phyloP scores from a whole-genome alignment of 2,797 vertebrate species.

The Sebastes melanostomus region DNA sequence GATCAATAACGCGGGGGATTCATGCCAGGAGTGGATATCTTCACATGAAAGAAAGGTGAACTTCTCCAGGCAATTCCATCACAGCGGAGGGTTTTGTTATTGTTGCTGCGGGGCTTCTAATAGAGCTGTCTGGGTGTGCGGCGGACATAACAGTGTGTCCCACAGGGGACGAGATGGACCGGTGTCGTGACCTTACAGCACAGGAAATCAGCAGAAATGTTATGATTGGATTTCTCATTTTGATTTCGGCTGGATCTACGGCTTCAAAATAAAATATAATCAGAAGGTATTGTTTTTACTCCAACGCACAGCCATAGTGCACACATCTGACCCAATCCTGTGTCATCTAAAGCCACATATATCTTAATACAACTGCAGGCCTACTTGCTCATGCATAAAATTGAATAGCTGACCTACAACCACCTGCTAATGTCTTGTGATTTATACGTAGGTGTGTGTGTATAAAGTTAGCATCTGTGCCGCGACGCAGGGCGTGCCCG shows the following conservation, averaged over 20 bases:
- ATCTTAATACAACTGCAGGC: background rate
- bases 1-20: conserved; percentile 65
- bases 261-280: background rate
- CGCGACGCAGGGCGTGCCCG: conserved; percentile 6
- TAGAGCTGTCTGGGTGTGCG: conserved; percentile 9
- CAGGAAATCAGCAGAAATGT: background rate
- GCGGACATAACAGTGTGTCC: conserved; percentile 12
- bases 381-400: conserved; percentile 16
- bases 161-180: background rate
- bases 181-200: background rate
- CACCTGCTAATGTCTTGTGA: conserved; percentile 25
- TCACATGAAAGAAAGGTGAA: conserved; percentile 46
- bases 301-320: background rate
- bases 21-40: conserved; percentile 52
- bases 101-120: conserved; percentile 20
- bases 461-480: conserved; percentile 16
- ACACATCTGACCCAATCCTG: background rate
- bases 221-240: background rate
- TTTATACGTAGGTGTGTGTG: conserved; percentile 3
- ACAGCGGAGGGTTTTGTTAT: conserved; percentile 24
- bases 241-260: background rate
- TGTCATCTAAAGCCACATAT: background rate
- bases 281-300: background rate
- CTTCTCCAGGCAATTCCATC: conserved; percentile 35
- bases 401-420: conserved; percentile 23